Evolutionary conservation across 2,888 invertebrate genomes (phyloP).

Genomic region (Oscheius sp.): DNA sequence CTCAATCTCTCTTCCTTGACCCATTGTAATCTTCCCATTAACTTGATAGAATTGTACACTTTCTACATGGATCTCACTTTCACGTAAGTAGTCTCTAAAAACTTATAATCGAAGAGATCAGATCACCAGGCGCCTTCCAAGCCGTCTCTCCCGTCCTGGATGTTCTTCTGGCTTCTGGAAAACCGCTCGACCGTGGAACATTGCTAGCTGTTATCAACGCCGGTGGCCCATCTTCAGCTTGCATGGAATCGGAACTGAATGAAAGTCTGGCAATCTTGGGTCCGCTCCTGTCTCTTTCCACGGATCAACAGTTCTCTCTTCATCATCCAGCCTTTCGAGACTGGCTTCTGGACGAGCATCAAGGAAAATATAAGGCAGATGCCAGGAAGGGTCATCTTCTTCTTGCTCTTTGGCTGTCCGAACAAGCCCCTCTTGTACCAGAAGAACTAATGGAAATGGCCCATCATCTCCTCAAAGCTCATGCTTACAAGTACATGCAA

Average conservation of each 20-base stretch:
- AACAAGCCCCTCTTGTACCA: slow-evolving; percentile 86
- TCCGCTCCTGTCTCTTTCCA: slow-evolving; percentile 88
- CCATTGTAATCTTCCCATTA: slow-evolving; percentile 14
- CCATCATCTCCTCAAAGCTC: slow-evolving; percentile 95
- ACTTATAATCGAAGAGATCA: slow-evolving; percentile 76
- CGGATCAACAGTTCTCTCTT: slow-evolving; percentile 95
- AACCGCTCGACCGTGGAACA: slow-evolving; percentile 82
- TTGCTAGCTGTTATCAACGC: slow-evolving; percentile 94
- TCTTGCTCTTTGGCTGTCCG: slow-evolving; percentile 88
- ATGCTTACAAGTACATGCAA: slow-evolving; percentile 83
- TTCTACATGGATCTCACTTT: slow-evolving; percentile 46
- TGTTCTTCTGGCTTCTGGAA: slow-evolving; percentile 89
- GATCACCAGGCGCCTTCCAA: slow-evolving; percentile 89
- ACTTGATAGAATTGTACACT: slow-evolving; percentile 37
- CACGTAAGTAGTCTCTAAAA: slow-evolving; percentile 16
- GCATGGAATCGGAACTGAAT: slow-evolving; percentile 42
- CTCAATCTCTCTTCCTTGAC: slow-evolving; percentile 30
- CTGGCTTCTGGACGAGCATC: slow-evolving; percentile 85
- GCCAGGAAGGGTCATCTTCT: slow-evolving; percentile 87
- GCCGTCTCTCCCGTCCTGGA: slow-evolving; percentile 86
- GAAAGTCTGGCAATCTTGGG: slow-evolving; percentile 84
- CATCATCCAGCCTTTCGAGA: slow-evolving; percentile 97
- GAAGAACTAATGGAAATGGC: slow-evolving; percentile 92
- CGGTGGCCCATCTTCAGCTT: slow-evolving; percentile 76
- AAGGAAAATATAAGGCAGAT: slow-evolving; percentile 29